Conservation (phyloP, 2,797 vertebrate species). For the Acridotheres tristis region DNA sequence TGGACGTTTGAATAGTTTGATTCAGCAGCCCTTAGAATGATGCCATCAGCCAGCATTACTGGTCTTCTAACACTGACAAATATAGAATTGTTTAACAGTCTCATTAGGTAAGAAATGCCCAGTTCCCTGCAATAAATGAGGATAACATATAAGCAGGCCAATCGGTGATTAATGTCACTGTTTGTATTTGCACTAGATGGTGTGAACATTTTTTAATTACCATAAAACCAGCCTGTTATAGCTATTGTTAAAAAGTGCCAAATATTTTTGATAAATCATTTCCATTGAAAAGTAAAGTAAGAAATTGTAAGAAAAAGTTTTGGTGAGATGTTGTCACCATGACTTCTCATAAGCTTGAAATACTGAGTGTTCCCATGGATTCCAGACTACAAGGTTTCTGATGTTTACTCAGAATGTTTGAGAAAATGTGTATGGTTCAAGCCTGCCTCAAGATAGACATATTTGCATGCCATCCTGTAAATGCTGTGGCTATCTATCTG, state of each 20-base stretch:
- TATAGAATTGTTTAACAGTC: not conserved
- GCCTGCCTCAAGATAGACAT: not conserved
- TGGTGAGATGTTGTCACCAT: not conserved
- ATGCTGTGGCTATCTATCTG: not conserved
- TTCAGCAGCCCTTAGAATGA: not conserved
- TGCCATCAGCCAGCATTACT: not conserved
- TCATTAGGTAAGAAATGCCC: not conserved
- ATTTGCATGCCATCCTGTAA: not conserved
- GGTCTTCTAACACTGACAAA: not conserved
- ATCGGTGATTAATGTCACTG: not conserved
- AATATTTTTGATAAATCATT: not conserved
- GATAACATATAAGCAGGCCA: not conserved
- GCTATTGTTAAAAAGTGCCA: not conserved
- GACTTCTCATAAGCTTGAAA: not conserved
- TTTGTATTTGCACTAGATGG: not conserved
- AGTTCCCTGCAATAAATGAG: not conserved
- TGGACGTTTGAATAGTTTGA: not conserved
- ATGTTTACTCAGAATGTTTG: not conserved
- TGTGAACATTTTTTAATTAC: not conserved
- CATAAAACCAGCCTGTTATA: not conserved
- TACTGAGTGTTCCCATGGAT: not conserved
- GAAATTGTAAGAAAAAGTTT: not conserved
- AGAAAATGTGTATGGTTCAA: not conserved
- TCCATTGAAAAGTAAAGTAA: not conserved
- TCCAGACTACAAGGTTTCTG: not conserved